Conservation (phyloP, 2,113 vertebrate species). For the Galeopterus variegatus region DNA sequence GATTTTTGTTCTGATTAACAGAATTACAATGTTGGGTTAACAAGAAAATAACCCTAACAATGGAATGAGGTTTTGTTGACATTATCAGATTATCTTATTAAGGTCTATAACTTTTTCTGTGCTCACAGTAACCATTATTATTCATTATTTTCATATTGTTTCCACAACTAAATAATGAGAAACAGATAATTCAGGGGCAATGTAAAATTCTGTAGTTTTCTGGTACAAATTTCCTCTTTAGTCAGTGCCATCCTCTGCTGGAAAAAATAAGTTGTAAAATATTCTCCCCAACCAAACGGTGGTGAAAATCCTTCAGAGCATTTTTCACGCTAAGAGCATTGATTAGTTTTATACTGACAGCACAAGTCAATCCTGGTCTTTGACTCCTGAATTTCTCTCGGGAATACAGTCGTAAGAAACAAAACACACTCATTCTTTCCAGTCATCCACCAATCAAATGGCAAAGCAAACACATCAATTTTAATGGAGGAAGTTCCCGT, state of each 20-base stretch:
- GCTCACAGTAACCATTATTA: not conserved
- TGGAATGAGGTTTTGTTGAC: not conserved
- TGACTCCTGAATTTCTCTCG: not conserved
- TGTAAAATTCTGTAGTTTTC: not conserved
- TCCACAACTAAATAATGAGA: constrained; percentile 16
- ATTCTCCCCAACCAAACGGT: not conserved
- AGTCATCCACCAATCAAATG: not conserved
- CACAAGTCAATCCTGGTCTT: not conserved
- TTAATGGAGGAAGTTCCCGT: not conserved
- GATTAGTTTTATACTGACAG: constrained; percentile 14
- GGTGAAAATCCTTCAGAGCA: not conserved
- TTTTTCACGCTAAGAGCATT: constrained; percentile 39
- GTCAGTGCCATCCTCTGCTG: not conserved
- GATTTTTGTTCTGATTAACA: not conserved
- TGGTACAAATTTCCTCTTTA: not conserved
- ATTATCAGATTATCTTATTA: not conserved
- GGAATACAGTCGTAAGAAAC: not conserved
- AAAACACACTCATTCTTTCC: not conserved
- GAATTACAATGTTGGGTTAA: not conserved
- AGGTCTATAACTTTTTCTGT: not conserved
- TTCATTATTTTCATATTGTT: constrained; percentile 9
- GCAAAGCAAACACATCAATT: not conserved
- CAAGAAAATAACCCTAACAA: not conserved
- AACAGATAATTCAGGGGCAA: not conserved
- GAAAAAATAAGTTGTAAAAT: constrained; percentile 39